Percentiles rank a stretch among this genome's conserved stretches.
These are phyloP conservation scores for Neelides sp. DNA, from an alignment of 1,140 invertebrate species.

Conservation along the genomic window DNA sequence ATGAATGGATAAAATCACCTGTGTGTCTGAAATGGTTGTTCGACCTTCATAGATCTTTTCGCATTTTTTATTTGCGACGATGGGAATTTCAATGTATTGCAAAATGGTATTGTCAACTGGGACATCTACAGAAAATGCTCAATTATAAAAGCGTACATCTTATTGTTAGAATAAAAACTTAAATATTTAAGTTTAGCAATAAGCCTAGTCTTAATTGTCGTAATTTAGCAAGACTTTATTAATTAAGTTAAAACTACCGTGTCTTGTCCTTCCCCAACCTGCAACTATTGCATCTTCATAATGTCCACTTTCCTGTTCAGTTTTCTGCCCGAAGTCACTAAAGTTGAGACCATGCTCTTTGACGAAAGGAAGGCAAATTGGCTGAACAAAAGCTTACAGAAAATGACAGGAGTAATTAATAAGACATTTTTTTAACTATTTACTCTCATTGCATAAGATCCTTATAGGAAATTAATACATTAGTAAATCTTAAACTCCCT, in stretches of 20 bases:
- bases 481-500: background rate
- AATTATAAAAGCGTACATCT: background rate
- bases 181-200: background rate
- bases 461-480: background rate
- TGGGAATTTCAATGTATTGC: background rate
- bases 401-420: background rate
- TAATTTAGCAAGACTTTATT: background rate
- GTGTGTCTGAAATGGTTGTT: too few relatives aligned
- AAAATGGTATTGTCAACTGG: background rate
- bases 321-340: background rate
- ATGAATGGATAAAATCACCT: too few relatives aligned
- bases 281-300: slow-evolving; percentile 1
- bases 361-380: slow-evolving; percentile 15
- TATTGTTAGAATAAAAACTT: background rate
- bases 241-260: background rate
- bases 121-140: background rate
- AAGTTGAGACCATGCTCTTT: slow-evolving; percentile 14
- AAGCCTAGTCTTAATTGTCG: background rate
- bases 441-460: background rate
- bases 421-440: background rate
- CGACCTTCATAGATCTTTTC: too few relatives aligned
- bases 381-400: slow-evolving; percentile 12
- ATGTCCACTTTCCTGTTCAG: background rate
- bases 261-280: background rate
- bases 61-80: background rate